Base-by-base conservation (phyloP, 2,113 vertebrate genomes). In the Ailurus styani region DNA sequence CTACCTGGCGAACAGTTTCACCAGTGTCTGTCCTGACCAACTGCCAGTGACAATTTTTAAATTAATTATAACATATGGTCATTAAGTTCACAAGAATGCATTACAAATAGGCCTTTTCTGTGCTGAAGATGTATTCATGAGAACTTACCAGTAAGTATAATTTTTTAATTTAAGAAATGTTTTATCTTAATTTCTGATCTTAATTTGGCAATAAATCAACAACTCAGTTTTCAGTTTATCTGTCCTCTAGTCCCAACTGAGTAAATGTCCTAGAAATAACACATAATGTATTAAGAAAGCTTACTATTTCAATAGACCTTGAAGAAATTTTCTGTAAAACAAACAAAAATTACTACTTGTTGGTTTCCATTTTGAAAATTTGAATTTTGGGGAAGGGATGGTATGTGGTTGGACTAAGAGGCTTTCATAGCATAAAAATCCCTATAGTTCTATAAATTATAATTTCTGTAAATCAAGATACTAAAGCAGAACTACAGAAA, bases 51-150 rank as follows among this genome's bases (percentile, higher is more conserved):
- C 70, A 95, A 68, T 93, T 96, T 96, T 95, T 75, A 93, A 96
- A 95, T 95, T 96, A 97, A 97, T 96, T 94, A 91, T 95, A 98
- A 97, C 88, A 97, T 81, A 84, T 68, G 87, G 54, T 60, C 91
- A 72, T 91, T 95, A 78, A 97, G 95, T 94, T 88, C 55, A 91
- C 18, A 87, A 92, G 64, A 77, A 90, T 68, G 45, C 54, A 85
- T 54, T 93, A 93, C n/a, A 83, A 40, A 86, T 60, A 86, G 34
- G 34, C 29, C 25, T 87, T 34, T 82, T 93, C 50, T 86, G 75
- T 2, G 92, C 52, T 17, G 40, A 6, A 93, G 20, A 81, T 31
- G 2, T 55, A 94, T 45, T 96, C 31, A 37, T 37, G 50, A 88
- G 57, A 90, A 91, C 20, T n/a, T 96, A 8, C 45, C 77, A 90